Conservation (phyloP, 1,140 invertebrate genomes). For the Orchesella cincta region DNA sequence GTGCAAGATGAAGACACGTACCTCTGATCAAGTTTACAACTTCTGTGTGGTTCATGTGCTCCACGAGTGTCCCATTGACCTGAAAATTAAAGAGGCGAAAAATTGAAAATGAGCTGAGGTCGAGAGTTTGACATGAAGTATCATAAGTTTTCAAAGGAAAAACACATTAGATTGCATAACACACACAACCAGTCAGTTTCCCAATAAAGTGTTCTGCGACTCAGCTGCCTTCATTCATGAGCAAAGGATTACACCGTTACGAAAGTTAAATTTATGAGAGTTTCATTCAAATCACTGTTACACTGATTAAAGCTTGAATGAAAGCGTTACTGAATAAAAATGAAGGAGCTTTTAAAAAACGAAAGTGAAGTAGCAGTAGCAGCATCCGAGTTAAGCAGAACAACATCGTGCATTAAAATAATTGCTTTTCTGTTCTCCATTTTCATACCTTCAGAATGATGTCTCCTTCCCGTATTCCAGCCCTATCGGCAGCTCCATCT, state of each 20-base stretch:
- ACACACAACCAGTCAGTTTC: too few relatives aligned
- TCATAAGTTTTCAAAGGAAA: too few relatives aligned
- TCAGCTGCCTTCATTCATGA: too few relatives aligned
- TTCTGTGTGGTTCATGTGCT: slow-evolving; percentile 84
- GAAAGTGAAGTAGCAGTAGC: too few relatives aligned
- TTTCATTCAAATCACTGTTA: slow-evolving; percentile 40
- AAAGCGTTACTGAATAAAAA: too few relatives aligned
- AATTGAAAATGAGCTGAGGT: background rate
- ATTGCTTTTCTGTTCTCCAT: slow-evolving; percentile 13
- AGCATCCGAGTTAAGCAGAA: too few relatives aligned
- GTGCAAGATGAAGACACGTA: too few relatives aligned
- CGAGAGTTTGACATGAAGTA: background rate
- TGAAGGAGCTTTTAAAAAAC: too few relatives aligned
- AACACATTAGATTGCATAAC: background rate
- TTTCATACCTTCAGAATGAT: slow-evolving; percentile 83
- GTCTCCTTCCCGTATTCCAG: slow-evolving; percentile 89
- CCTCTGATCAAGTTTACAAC: slow-evolving; percentile 92
- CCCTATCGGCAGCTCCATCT: slow-evolving; percentile 90
- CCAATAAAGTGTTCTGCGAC: too few relatives aligned
- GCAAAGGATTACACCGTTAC: background rate
- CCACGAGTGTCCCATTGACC: slow-evolving; percentile 89
- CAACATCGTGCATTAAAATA: background rate
- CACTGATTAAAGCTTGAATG: slow-evolving; percentile 34
- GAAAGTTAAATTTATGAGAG: background rate
- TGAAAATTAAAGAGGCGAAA: slow-evolving; percentile 56